A percentile compares a stretch with the other conserved stretches of the same genome.
phyloP scores from a whole-genome alignment of 1,140 invertebrate genomes.

The Apis dorsata region DNA sequence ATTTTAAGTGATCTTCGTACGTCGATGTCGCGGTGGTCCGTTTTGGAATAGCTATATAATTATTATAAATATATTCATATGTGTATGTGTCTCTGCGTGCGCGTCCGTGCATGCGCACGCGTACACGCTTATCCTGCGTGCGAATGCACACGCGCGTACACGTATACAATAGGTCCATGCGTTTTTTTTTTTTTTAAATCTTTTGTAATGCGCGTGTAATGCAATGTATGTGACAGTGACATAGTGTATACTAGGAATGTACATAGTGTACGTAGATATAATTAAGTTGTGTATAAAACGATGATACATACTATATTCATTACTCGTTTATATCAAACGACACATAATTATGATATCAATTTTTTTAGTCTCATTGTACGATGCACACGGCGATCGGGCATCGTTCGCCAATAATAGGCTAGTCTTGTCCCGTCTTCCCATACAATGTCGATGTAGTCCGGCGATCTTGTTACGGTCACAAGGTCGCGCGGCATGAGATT shows the following conservation, averaged over 20 bases:
- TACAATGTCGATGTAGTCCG: slow-evolving; percentile 66
- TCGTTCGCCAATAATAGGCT: slow-evolving; percentile 74
- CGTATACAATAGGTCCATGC: slow-evolving; percentile 75
- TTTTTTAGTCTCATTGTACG: slow-evolving; percentile 78
- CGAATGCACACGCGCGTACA: slow-evolving; percentile 53
- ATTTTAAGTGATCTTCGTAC: slow-evolving; percentile 60
- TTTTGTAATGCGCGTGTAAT: slow-evolving; percentile 70
- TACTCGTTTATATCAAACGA: slow-evolving; percentile 79
- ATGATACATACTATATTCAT: slow-evolving; percentile 78
- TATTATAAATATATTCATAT: slow-evolving; percentile 73
- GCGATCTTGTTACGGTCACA: slow-evolving; percentile 39
- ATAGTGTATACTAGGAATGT: slow-evolving; percentile 79
- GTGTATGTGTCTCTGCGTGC: slow-evolving; percentile 61
- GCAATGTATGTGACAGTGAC: slow-evolving; percentile 71
- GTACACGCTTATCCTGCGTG: slow-evolving; percentile 20
- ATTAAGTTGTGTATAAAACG: slow-evolving; percentile 80
- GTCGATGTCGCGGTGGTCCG: slow-evolving; percentile 69
- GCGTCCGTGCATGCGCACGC: slow-evolving; percentile 16
- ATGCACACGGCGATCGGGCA: slow-evolving; percentile 66
- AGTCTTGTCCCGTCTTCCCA: slow-evolving; percentile 76
- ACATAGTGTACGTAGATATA: slow-evolving; percentile 79
- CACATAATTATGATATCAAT: slow-evolving; percentile 80
- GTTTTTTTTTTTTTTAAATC: slow-evolving; percentile 31
- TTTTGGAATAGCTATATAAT: slow-evolving; percentile 76
- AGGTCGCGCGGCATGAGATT: slow-evolving; percentile 57